These are phyloP conservation scores for Carduelis carduelis DNA, from an alignment of 2,797 vertebrate genomes.

Conservation along the genomic window DNA sequence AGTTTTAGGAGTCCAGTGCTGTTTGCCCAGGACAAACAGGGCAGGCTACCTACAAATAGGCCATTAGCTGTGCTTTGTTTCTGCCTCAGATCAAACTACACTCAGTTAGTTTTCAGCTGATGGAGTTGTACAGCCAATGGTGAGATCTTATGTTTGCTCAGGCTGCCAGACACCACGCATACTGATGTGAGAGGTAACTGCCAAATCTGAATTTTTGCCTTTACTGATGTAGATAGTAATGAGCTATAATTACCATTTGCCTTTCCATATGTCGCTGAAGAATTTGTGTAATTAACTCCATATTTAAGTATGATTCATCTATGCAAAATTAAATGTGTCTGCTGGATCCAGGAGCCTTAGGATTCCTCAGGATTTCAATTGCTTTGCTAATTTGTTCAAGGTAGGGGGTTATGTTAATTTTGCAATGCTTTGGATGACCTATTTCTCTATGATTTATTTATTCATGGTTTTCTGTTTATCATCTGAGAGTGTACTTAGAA, in stretches of 20 bases:
- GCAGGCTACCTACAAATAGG: not conserved
- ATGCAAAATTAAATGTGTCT: conserved; percentile 34
- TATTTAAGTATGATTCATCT: conserved; percentile 53
- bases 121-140: not conserved
- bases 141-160: not conserved
- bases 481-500: not conserved
- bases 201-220: conserved; percentile 39
- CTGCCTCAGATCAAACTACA: not conserved
- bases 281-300: conserved; percentile 51
- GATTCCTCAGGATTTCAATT: conserved; percentile 27
- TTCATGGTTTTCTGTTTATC: not conserved
- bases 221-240: conserved; percentile 51
- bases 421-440: not conserved
- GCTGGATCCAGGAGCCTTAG: not conserved
- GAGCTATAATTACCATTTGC: conserved; percentile 45
- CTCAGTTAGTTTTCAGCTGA: not conserved
- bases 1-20: not conserved
- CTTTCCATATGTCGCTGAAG: conserved; percentile 39
- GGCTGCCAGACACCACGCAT: not conserved
- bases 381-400: conserved; percentile 35
- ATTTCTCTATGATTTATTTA: not conserved
- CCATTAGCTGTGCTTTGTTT: not conserved
- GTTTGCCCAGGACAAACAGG: not conserved
- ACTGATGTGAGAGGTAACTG: conserved; percentile 36
- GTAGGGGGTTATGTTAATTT: not conserved